These are phyloP conservation scores for Leucoraja erinaceus DNA, from an alignment of 2,113 vertebrate species.

Conservation along the genomic window DNA sequence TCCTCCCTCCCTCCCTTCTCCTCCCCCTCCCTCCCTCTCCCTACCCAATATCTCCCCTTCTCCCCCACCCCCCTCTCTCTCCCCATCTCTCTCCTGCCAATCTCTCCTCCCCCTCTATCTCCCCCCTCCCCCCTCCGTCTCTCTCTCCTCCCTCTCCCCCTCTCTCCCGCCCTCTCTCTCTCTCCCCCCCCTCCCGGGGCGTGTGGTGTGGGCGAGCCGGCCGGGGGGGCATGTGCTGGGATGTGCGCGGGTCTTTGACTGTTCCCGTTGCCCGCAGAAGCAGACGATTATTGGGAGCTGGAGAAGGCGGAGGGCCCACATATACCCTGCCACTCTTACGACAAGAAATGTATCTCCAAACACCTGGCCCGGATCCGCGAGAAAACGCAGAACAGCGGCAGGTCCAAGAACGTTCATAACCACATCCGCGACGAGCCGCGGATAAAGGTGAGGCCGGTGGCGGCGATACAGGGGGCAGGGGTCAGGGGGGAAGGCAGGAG, in stretches of 20 bases:
- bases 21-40: too few relatives aligned
- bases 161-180: too few relatives aligned
- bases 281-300: conserved; percentile 64
- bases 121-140: not conserved
- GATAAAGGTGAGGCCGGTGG: conserved; percentile 56
- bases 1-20: too few relatives aligned
- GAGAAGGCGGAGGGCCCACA: conserved; percentile 84
- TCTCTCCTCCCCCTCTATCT: not conserved
- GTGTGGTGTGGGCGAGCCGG: too few relatives aligned
- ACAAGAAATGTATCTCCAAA: conserved; percentile 82
- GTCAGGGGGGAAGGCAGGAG: too few relatives aligned
- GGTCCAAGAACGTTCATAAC: conserved; percentile 61
- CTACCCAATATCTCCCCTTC: too few relatives aligned
- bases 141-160: not conserved
- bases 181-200: too few relatives aligned
- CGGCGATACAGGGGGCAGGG: too few relatives aligned
- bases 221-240: too few relatives aligned
- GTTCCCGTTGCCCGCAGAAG: conserved; percentile 53
- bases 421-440: conserved; percentile 64
- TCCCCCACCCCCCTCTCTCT: too few relatives aligned
- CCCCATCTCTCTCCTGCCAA: too few relatives aligned
- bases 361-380: conserved; percentile 60
- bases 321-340: conserved; percentile 75
- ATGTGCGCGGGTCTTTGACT: too few relatives aligned
- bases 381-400: conserved; percentile 60